Evolutionary conservation across 2,888 invertebrate genomes (phyloP), one percentile per base, ranked within the genome.

Genomic region (Agrotis puta): DNA sequence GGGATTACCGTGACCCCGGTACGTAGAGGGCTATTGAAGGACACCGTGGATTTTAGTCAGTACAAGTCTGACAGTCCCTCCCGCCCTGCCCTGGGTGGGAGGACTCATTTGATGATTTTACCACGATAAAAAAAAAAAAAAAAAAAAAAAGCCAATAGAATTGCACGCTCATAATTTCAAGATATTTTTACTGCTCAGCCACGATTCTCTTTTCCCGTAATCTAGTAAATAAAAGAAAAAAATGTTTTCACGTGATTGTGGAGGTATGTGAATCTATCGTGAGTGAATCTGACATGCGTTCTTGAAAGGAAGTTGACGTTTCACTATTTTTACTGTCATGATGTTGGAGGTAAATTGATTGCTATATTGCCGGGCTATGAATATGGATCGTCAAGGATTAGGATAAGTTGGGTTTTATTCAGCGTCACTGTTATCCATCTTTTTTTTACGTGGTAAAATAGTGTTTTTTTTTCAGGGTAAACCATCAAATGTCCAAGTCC

Each of bases 111-210:
- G n/a, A n/a, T n/a, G n/a, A n/a, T n/a, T n/a, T n/a, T n/a, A n/a
- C n/a, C n/a, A n/a, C n/a, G n/a, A n/a, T n/a, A n/a, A n/a, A n/a
- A n/a, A n/a, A n/a, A n/a, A n/a, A n/a, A n/a, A n/a, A n/a, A n/a
- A n/a, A n/a, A n/a, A n/a, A n/a, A n/a, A n/a, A n/a, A n/a, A 51
- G 68, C 74, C 47, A 71, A 72, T 57, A 70, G 74, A 77, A 80
- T 82, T 82, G 83, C 81, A 82, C 82, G 83, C 70, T 81, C 63
- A 62, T 82, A 73, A 57, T 63, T 72, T 63, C 48, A 66, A 81
- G 82, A 75, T 79, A 81, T 82, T 81, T 82, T 70, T 77, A 79
- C 70, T 77, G 70, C 78, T n/a, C 11, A 22, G 50, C 57, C 20
- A 64, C 77, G 13, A 80, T 22, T 69, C 53, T 45, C 53, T 81